A percentile compares a stretch with the other conserved stretches of the same genome.
Conservation (phyloP, 2,113 vertebrate genomes). For the Pseudois nayaur region DNA sequence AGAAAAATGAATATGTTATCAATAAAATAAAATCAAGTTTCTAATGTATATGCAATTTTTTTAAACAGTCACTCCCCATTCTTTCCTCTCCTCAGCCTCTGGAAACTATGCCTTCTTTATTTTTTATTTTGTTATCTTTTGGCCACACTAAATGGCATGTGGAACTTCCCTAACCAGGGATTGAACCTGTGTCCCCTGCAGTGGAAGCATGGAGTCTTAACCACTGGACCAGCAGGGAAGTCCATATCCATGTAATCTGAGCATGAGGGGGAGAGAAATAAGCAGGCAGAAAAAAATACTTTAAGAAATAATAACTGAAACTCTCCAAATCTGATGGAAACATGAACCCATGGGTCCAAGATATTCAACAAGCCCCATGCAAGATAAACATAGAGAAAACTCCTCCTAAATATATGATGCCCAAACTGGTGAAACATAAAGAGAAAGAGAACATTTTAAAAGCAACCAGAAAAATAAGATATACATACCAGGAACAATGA, state of each 20-base stretch:
- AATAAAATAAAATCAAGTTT: neutral
- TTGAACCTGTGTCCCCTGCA: neutral
- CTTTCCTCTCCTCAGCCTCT: neutral
- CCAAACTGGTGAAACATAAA: neutral
- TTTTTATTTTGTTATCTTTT: neutral
- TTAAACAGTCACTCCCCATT: neutral
- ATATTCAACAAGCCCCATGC: neutral
- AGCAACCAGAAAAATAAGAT: neutral
- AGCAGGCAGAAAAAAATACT: neutral
- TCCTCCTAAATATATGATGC: neutral
- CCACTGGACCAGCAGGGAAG: neutral
- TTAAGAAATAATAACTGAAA: neutral
- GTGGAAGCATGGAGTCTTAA: neutral
- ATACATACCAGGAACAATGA: neutral
- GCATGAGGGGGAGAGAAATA: neutral
- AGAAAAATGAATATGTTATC: neutral
- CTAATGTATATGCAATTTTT: neutral
- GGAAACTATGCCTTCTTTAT: neutral
- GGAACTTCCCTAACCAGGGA: neutral
- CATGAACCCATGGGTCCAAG: neutral
- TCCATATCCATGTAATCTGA: neutral
- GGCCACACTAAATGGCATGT: neutral
- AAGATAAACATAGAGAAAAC: neutral
- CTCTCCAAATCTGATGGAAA: neutral
- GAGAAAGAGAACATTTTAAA: neutral